Base-by-base conservation (phyloP, 2,888 invertebrate species). In the Tenthredo distinguenda region DNA sequence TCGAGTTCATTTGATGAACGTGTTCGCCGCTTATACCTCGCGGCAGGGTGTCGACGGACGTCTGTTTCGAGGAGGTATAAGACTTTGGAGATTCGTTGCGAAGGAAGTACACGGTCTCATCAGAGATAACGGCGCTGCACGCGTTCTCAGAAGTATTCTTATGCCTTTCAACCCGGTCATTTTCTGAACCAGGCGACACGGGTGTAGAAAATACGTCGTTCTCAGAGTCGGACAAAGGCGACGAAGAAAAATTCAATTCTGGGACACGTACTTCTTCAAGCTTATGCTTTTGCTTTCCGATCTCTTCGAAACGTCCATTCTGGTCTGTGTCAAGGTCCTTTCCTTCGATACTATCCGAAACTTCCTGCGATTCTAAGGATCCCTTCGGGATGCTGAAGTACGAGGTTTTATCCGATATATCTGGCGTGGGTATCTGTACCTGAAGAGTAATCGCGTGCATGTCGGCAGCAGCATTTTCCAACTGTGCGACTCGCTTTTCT, bases 401-500 rank as follows among this genome's bases (percentile, higher is more conserved):
- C 43, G 83, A 83, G 18, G 83, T 47, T 18, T 83, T 34, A 34
- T 71, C 83, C 81, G 81, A 81, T 62, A 10, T 71, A 10, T 83
- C 68, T 31, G 83, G 68, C 9, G 47, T 83, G 12, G 47, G 37
- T 26, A 47, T 34, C 34, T 83, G 43, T 15, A 47, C 85, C 7
- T 15, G 68, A 37, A 72, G 71, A 31, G 74, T 65, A 40, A 47
- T 18, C 31, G 31, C 71, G 21, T 84, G 34, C 37, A 85, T 85
- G 43, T 86, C 84, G 2, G 84, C 85, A 0, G 87, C 86, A 40
- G 82, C 74, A 21, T 87, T 82, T 40, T 90, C 89, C 21, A 90
- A 84, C 65, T 88, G 87, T 0, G 81, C 84, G 0, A 91, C 87
- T 12, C 89, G 88, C 62, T 84, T 87, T 34, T 91, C 89, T 5